Evolutionary conservation across 2,113 vertebrate genomes (phyloP), one percentile per base, ranked within the genome.

Genomic region (Heterochromis multidens): DNA sequence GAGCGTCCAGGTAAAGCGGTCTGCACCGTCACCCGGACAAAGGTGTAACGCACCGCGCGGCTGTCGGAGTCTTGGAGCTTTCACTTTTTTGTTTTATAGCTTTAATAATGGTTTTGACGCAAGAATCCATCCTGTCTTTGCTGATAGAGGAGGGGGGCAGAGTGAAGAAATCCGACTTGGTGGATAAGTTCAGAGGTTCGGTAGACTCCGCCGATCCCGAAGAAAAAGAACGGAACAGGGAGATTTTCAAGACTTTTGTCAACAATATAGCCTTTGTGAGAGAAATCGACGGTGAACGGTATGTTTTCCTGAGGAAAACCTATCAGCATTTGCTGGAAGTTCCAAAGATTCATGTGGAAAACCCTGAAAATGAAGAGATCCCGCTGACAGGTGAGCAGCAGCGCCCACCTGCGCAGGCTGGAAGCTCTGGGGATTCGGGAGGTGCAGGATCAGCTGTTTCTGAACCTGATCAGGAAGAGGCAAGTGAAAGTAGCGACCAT

Each of bases 231-330:
- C 92, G 89, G 29, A 97, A 96, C 92, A 86, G 96, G 80, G 96
- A 96, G 56, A 92, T 95, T 4, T 98, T 99, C 90, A 97, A 96
- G 95, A 91, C 88, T n/a, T 94, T 96, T 14, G 96, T 99, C 77
- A 97, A 98, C 94, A 93, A 83, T 79, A 93, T 98, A 76, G 97
- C 97, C 0, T 87, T 95, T 52, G 97, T 97, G n/a, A 96, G 94
- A 82, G 96, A 97, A 10, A 79, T 96, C 25, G 96, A 97, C 27
- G 97, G 96, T 0, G 89, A 84, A 85, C 96, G 95, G 58, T 96
- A 95, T 52, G 95, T 98, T 5, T 95, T 98, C 2, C 86, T 98
- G 10, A 95, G 21, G 87, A 97, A 97, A 83, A 92, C 80, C 7
- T 91, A 92, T 74, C 82, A 60, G 8, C 87, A 91, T 82, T 82